These are phyloP conservation scores for Serilophus lunatus DNA, from an alignment of 2,113 vertebrate species.

Conservation along the genomic window DNA sequence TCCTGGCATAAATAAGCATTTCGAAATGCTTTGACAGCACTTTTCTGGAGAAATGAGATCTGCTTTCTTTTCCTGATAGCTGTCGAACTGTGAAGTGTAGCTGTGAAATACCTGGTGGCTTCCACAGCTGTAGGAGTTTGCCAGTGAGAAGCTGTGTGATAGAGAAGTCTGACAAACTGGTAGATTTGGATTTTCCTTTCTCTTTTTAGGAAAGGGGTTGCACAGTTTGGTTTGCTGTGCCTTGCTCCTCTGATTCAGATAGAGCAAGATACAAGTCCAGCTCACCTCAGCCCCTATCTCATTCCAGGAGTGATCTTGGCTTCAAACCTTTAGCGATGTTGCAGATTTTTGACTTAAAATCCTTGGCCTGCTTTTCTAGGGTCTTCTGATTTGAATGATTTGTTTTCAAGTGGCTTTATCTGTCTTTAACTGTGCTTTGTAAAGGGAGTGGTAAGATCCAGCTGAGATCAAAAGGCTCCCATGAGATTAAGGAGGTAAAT, in stretches of 20 bases:
- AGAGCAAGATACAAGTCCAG: background rate
- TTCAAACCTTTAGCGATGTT: background rate
- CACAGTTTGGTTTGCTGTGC: background rate
- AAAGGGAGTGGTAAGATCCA: slow-evolving; percentile 35
- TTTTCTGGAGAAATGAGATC: background rate
- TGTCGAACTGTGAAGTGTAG: background rate
- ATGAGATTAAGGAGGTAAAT: slow-evolving; percentile 49
- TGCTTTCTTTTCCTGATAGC: background rate
- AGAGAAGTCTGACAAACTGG: background rate
- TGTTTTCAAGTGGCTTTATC: slow-evolving; percentile 41
- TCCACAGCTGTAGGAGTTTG: background rate
- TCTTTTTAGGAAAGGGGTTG: background rate
- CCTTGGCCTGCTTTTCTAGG: background rate
- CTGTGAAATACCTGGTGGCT: background rate
- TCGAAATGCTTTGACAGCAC: background rate
- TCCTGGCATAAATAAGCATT: background rate
- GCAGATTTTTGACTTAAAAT: background rate
- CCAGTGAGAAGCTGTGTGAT: background rate
- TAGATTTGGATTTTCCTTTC: background rate
- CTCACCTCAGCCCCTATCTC: background rate
- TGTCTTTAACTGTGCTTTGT: slow-evolving; percentile 29
- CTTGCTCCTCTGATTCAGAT: background rate
- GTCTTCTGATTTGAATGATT: background rate
- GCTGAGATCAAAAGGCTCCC: slow-evolving; percentile 61
- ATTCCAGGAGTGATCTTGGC: background rate